Base-by-base conservation (phyloP, 2,888 invertebrate species). In the Protophormia terraenovae region DNA sequence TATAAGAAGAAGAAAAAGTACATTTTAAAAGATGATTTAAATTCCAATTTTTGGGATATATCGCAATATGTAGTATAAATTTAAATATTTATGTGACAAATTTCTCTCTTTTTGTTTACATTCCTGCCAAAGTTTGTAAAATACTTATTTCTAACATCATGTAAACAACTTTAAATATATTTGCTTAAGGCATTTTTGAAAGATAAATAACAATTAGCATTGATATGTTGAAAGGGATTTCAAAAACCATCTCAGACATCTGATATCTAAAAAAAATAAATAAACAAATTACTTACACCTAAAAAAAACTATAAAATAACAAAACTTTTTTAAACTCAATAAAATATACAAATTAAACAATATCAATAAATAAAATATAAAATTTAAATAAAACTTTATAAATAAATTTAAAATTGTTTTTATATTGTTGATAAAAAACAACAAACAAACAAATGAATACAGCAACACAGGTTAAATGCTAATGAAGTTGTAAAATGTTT, bases 401-500 rank as follows among this genome's bases (percentile, higher is more conserved):
- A 55, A 73, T 41, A 73, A 73, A 67, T 67, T 41, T 38, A 2
- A 69, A 29, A 38, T 55, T 64, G 22, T 77, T 66, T 27, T 24
- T 66, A 7, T 73, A 47, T 29, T 78, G 47, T 27, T 64, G 8
- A 38, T 69, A 75, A 47, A 19, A 29, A 62, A 55, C 45, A 66
- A 55, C 24, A 55, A 66, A 60, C n/a, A 69, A 1, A 41, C 41
- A 38, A n/a, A n/a, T n/a, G n/a, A n/a, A n/a, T n/a, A n/a, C n/a
- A 47, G 27, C 16, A 45, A 58, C 19, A 60, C 41, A 75, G 71
- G 32, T 69, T 85, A 75, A 81, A 85, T 85, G 82, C 85, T 85
- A 82, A 85, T 85, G 66, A 85, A 85, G 82, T 79, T 79, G 41
- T 58, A 69, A 82, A 82, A 71, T 79, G 71, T 58, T 79, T 69